Evolutionary conservation across 2,113 vertebrate species (phyloP), one percentile per base, ranked within the genome.

Genomic region (Chionodraco myersi): DNA sequence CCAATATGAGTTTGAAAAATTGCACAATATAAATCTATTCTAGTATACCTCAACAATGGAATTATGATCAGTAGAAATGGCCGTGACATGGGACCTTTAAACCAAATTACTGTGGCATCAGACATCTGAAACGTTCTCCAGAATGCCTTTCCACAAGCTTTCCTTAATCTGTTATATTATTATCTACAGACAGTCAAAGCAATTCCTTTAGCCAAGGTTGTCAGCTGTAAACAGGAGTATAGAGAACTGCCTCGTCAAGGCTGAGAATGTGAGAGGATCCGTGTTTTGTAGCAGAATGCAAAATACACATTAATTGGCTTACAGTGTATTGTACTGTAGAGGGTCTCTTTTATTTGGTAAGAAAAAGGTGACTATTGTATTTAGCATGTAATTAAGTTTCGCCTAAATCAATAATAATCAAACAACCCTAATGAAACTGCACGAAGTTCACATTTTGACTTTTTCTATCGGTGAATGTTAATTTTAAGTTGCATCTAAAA

Each of bases 121-220:
- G 26, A 30, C 26, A 30, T 30, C 30, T 30, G 30, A 30, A 30
- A 30, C 4, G 0, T 8, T 23, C 15, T 23, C 18, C 26, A 72
- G 16, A 41, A 2, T 44, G 63, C 47, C 15, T 26, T 14, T n/a
- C 48, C n/a, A 10, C 6, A 16, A 4, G 45, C n/a, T 57, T 10
- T 6, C 44, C 34, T 21, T 30, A 41, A 30, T 41, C 26, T 54
- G 23, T 18, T 26, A 62, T 57, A 51, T 56, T 13, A 62, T 30
- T 54, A 36, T 45, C 8, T 41, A 23, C 7, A 16, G 21, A 48
- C 3, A 82, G 52, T 62, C 51, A 67, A 62, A 72, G 15, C 48
- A 51, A 10, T 15, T 3, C 2, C 11, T 56, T 45, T 57, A 45
- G 14, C 67, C 61, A 72, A 75, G 56, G 71, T 63, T 72, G 18